These are phyloP conservation scores for Choloepus didactylus DNA, from an alignment of 2,797 vertebrate species.

Conservation along the genomic window DNA sequence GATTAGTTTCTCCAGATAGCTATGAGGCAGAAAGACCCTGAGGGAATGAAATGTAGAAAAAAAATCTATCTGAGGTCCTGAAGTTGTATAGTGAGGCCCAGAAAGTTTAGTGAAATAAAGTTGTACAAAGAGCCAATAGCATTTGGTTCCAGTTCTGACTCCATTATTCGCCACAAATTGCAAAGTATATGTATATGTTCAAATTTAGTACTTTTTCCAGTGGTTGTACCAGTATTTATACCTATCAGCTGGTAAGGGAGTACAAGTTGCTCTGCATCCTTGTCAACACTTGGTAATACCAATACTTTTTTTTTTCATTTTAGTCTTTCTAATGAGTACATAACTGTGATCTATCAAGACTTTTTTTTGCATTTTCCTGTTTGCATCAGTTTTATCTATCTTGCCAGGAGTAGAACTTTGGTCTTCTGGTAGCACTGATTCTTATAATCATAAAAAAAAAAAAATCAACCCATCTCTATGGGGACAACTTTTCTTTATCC, in stretches of 20 bases:
- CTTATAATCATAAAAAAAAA: background rate
- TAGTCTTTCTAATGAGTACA: background rate
- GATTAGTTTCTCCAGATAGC: background rate
- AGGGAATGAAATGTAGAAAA: background rate
- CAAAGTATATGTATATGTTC: background rate
- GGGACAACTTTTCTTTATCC: background rate
- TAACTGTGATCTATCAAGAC: background rate
- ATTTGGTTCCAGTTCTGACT: background rate
- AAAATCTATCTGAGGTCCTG: background rate
- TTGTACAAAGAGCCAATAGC: background rate
- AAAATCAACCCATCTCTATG: background rate
- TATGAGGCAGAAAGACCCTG: background rate
- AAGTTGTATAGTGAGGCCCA: background rate
- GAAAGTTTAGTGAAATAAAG: background rate
- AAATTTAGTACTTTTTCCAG: background rate
- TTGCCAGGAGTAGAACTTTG: background rate
- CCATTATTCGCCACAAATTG: background rate
- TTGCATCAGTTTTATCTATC: background rate
- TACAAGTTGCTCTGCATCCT: background rate
- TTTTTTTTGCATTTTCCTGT: constrained; percentile 4
- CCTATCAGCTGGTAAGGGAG: background rate
- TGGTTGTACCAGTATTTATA: background rate
- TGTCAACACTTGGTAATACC: background rate
- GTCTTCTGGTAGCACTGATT: background rate
- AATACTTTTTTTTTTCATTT: background rate